Conservation (phyloP, 2,888 invertebrate species). For the Euplexia lucipara region DNA sequence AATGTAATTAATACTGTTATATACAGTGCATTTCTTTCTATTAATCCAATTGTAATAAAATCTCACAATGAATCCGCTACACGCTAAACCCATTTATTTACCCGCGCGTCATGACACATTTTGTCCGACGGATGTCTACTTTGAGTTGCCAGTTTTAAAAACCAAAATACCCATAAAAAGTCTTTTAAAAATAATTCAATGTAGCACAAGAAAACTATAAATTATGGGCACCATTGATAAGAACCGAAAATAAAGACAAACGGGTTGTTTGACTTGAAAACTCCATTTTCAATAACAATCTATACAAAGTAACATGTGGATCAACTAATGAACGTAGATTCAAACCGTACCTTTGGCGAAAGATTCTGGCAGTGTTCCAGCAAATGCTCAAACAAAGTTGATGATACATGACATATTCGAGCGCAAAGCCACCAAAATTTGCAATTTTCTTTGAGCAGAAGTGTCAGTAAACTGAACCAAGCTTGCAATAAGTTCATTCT, state of each 20-base stretch:
- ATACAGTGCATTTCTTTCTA: too few relatives aligned
- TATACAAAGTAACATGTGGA: not conserved
- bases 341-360: slow-evolving; percentile 1
- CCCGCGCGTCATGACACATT: too few relatives aligned
- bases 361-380: slow-evolving; percentile 10
- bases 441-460: slow-evolving; percentile 26
- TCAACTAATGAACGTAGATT: slow-evolving; percentile 11
- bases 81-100: too few relatives aligned
- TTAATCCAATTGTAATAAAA: too few relatives aligned
- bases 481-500: slow-evolving; percentile 15
- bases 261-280: not conserved
- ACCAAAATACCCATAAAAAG: too few relatives aligned
- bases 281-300: not conserved
- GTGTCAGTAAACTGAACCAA: slow-evolving; percentile 11
- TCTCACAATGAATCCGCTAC: too few relatives aligned
- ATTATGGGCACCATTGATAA: too few relatives aligned
- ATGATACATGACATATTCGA: slow-evolving; percentile 31
- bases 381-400: slow-evolving; percentile 25
- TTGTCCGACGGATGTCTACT: too few relatives aligned
- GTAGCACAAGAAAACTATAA: too few relatives aligned
- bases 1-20: too few relatives aligned
- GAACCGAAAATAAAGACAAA: not conserved
- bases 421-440: slow-evolving; percentile 15
- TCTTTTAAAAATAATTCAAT: too few relatives aligned
- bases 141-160: too few relatives aligned